phyloP scores from a whole-genome alignment of 1,140 invertebrate species.

The Camponotus vicinus region DNA sequence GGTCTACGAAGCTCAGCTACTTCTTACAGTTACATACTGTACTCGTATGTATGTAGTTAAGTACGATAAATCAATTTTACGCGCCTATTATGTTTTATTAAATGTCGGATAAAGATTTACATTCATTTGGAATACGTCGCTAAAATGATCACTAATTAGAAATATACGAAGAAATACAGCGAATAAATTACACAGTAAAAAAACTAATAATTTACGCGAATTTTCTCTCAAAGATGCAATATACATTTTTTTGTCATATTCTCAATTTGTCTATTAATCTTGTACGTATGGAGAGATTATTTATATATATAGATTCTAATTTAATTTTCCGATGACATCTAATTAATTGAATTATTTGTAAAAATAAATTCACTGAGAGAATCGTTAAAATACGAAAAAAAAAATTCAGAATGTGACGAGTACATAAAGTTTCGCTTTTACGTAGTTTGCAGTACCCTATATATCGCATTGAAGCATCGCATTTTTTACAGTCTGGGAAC shows the following conservation, averaged over 20 bases:
- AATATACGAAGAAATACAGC: not conserved
- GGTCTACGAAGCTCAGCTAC: not conserved
- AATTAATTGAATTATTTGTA: not conserved
- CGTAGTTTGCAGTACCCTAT: conserved; percentile 27
- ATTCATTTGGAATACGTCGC: not conserved
- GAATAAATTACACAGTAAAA: not conserved
- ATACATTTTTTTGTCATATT: not conserved
- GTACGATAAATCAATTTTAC: conserved; percentile 16
- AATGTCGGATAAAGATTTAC: not conserved
- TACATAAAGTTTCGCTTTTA: not conserved
- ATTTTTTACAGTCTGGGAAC: conserved; percentile 75
- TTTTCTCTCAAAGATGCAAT: not conserved
- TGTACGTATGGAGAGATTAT: not conserved
- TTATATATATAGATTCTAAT: not conserved
- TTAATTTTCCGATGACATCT: not conserved
- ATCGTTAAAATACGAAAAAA: not conserved
- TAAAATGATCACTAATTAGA: conserved; percentile 4
- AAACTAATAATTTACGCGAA: not conserved
- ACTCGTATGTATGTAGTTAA: not conserved
- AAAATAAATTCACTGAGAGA: not conserved
- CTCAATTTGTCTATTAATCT: not conserved
- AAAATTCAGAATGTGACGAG: not conserved
- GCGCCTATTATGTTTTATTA: not conserved
- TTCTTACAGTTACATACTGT: conserved; percentile 4
- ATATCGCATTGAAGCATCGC: conserved; percentile 67